phyloP scores from a whole-genome alignment of 2,888 invertebrate genomes.

The Coremacera marginata region DNA sequence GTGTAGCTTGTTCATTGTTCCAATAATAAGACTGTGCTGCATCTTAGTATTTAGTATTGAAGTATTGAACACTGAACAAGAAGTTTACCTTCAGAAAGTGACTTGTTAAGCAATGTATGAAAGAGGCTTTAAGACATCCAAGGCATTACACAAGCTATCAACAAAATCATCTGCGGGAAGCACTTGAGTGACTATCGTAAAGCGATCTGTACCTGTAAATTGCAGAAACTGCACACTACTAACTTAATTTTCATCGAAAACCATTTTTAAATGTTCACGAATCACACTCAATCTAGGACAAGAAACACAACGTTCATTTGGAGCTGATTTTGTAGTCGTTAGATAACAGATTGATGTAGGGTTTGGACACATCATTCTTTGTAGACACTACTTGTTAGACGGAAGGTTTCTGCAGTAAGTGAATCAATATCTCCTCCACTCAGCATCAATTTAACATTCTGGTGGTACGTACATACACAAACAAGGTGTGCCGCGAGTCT shows the following conservation, averaged over 20 bases:
- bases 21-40: slow-evolving; percentile 27
- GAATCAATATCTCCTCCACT: no score
- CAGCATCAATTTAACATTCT: not conserved
- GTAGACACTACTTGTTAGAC: not conserved
- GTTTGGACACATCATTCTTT: slow-evolving; percentile 21
- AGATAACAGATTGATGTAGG: not conserved
- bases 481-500: slow-evolving; percentile 23
- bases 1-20: slow-evolving; percentile 21
- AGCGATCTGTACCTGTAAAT: slow-evolving; percentile 18
- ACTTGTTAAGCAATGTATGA: slow-evolving; percentile 10
- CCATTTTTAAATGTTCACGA: slow-evolving; percentile 15
- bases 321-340: no score
- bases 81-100: slow-evolving; percentile 16
- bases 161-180: not conserved
- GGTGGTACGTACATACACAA: slow-evolving; percentile 14
- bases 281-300: not conserved
- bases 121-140: slow-evolving; percentile 14
- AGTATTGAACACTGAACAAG: slow-evolving; percentile 12
- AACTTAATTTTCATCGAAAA: slow-evolving; percentile 12
- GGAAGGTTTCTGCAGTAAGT: no score
- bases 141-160: not conserved
- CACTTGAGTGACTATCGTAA: slow-evolving; percentile 23
- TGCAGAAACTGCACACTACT: slow-evolving; percentile 7
- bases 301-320: slow-evolving; percentile 9
- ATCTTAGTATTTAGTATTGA: slow-evolving; percentile 21